Base-by-base conservation (phyloP, 1,140 invertebrate genomes). In the Drosophila funebris region DNA sequence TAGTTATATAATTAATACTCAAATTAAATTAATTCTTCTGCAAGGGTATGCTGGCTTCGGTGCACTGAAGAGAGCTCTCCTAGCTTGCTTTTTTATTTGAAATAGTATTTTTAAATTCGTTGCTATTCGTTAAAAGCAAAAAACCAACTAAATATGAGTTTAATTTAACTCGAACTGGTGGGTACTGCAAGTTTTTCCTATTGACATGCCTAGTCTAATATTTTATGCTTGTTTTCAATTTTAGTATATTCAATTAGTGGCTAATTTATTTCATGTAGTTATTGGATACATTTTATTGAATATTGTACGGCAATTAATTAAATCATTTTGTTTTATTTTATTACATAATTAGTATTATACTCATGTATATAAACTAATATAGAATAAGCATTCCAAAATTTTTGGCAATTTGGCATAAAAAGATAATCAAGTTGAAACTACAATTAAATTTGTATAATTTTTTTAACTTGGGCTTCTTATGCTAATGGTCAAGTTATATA, bases 121-220 rank as follows among this genome's bases (percentile, higher is more conserved):
- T 60, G 9, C 5, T 0, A 33, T 27, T 64, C 31, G 43, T 24
- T 41, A 60, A 13, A 44, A 22, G 37, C 39, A 44, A 44, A 60
- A 41, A 22, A 11, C 39, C 3, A n/a, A 27, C 20, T 46, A 46
- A 6, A 11, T 37, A 57, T 24, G 6, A 39, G 13, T 50, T 20
- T 46, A 37, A 58, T 72, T 66, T 57, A 37, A 64, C 64, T 60
- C 61, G 62, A 78, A 69, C 67, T 72, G 82, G 82, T 85, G 82
- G 82, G 82, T 85, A 84, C 64, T 74, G 81, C 81, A 85, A 84
- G 80, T 77, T 80, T 61, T 67, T 73, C 57, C 63, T 72, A 52
- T 24, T 61, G 46, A 60, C 37, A 66, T 72, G 43, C 39, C 41
- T 73, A 20, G 43, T 54, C 33, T 46, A 46, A 60, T 68, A 67